phyloP scores from a whole-genome alignment of 1,140 invertebrate genomes.

The Pemphigus obesinymphae region DNA sequence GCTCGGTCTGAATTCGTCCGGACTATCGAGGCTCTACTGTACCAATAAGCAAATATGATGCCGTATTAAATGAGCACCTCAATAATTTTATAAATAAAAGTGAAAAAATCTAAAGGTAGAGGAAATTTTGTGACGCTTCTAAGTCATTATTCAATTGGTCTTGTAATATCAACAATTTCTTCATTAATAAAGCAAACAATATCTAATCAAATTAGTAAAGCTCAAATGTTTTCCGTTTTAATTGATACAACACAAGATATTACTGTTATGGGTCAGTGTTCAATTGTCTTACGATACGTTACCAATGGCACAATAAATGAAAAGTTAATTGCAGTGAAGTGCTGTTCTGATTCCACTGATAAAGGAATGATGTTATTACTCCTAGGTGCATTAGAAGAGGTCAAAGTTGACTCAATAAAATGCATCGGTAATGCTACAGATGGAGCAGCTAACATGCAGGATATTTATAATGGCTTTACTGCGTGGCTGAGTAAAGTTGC shows the following conservation, averaged over 20 bases:
- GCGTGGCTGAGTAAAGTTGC: not conserved
- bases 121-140: not conserved
- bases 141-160: not conserved
- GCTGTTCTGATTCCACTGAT: not conserved
- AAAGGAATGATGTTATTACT: not conserved
- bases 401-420: not conserved
- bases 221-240: not conserved
- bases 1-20: too few relatives aligned
- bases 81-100: not conserved
- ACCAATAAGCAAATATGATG: not conserved
- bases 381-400: not conserved
- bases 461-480: not conserved
- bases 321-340: not conserved
- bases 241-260: not conserved
- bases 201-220: not conserved
- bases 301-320: not conserved
- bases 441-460: not conserved
- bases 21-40: too few relatives aligned
- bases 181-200: not conserved
- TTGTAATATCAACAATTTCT: not conserved
- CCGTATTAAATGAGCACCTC: not conserved
- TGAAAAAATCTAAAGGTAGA: not conserved
- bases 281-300: not conserved
- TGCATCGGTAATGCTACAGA: slow-evolving; percentile 5
- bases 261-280: not conserved